Evolutionary conservation across 2,888 invertebrate species (phyloP), one percentile per base, ranked within the genome.

Genomic region (Drosophila buzzatii): DNA sequence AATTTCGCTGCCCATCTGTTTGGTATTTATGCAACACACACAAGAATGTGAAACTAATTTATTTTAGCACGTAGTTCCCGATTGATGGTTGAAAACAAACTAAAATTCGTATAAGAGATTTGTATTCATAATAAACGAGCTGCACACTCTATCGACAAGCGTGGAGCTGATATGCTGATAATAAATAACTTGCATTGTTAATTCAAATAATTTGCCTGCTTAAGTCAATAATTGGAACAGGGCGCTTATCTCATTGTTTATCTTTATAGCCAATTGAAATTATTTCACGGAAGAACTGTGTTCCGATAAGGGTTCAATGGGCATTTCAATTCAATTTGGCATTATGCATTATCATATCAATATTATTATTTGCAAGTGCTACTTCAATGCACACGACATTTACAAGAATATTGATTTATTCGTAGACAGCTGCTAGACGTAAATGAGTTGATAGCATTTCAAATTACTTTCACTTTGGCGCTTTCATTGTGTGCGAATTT

Each of bases 91-190:
- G 49, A 9, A 59, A 56, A 37, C 39, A 37, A 76, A 76, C 78
- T 78, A 68, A 42, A 45, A 35, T 14, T 44, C 35, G 47, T 60
- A 41, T 64, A 39, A 39, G 39, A 71, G 53, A 71, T 42, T 45
- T 45, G 35, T 39, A 14, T 31, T 57, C 35, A 27, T 37, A 37
- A n/a, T 31, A 12, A 55, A 18, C 14, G 33, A 9, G 49, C 37
- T 81, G 70, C 70, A 62, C 35, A 52, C 27, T 45, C 31, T 35
- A 53, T 60, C 41, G 65, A 63, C 62, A 62, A 49, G 57, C 41
- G 61, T 59, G 73, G 60, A 73, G 61, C 65, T 81, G 62, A 76
- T 83, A 77, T 71, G 70, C 80, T 78, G 70, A 70, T 70, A 74
- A 86, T 81, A 72, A 78, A 73, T 23, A 37, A 55, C 61, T 55